These are phyloP conservation scores for Balanococcus diminutus DNA, from an alignment of 2,888 invertebrate genomes.

Conservation along the genomic window DNA sequence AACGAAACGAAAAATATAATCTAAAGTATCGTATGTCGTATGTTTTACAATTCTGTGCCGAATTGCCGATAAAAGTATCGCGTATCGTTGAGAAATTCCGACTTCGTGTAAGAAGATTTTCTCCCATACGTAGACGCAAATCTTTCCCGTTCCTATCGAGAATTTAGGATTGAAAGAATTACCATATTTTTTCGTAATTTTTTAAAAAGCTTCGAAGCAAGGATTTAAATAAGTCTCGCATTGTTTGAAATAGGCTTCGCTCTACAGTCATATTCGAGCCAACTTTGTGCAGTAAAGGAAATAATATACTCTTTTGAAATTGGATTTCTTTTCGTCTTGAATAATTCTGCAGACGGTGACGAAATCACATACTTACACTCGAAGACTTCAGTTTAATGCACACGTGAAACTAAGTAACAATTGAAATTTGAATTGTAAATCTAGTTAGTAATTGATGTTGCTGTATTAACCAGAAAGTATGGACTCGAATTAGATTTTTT, in stretches of 20 bases:
- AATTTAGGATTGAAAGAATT: constrained; percentile 10
- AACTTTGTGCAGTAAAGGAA: background rate
- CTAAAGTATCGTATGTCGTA: background rate
- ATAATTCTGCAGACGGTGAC: background rate
- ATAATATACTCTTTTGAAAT: background rate
- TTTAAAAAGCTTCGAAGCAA: background rate
- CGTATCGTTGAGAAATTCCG: background rate
- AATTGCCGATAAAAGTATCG: background rate
- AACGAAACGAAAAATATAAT: background rate
- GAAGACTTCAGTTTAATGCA: no score
- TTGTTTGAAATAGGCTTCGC: background rate
- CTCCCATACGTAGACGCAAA: background rate
- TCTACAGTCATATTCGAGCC: background rate
- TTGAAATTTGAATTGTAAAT: no score
- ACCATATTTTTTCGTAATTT: constrained; percentile 23
- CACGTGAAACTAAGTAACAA: no score
- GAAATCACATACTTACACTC: background rate
- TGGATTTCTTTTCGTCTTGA: background rate
- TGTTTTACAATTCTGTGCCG: background rate
- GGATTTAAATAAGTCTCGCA: constrained; percentile 13
- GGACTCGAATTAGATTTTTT: no score
- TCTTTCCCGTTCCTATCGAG: background rate
- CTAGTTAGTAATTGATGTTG: no score
- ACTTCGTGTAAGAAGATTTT: constrained; percentile 12
- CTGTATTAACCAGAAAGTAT: no score